phyloP scores from a whole-genome alignment of 2,113 vertebrate genomes.

The Hippocampus guttulatus region DNA sequence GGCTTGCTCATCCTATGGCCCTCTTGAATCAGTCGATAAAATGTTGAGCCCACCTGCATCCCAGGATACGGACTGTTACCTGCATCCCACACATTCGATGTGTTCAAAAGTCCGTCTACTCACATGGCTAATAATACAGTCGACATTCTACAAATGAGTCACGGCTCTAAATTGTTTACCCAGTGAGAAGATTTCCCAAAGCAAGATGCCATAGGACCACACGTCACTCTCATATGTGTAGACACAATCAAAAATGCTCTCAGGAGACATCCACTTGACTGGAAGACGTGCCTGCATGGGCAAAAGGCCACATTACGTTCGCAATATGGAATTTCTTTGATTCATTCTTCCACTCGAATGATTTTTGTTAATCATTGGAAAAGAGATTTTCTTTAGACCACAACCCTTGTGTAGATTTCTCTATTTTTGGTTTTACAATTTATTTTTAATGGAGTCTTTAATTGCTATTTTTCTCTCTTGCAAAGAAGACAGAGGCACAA shows the following conservation, averaged over 20 bases:
- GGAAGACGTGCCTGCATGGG: constrained; percentile 86
- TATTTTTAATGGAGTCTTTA: not conserved
- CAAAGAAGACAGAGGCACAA: too few species aligned
- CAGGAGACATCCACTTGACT: constrained; percentile 99
- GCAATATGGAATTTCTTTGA: not conserved
- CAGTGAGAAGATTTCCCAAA: constrained; percentile 98
- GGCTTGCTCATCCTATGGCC: constrained; percentile 93
- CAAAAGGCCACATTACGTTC: not conserved
- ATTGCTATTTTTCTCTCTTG: too few species aligned
- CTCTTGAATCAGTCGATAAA: constrained; percentile 97
- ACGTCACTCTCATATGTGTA: constrained; percentile 97
- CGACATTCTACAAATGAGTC: constrained; percentile 9
- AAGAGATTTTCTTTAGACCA: not conserved
- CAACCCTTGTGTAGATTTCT: not conserved
- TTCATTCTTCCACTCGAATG: not conserved
- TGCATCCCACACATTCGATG: constrained; percentile 50
- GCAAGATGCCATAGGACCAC: constrained; percentile 96
- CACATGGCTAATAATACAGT: constrained; percentile 6
- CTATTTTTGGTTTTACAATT: not conserved
- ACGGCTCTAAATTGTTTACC: constrained; percentile 69
- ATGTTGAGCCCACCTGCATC: constrained; percentile 92
- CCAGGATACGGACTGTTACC: constrained; percentile 95
- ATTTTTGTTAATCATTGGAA: not conserved
- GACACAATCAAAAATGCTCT: constrained; percentile 94
- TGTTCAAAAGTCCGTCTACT: not conserved